These are phyloP conservation scores for Rutpela maculata DNA, from an alignment of 2,888 invertebrate genomes.

Conservation along the genomic window DNA sequence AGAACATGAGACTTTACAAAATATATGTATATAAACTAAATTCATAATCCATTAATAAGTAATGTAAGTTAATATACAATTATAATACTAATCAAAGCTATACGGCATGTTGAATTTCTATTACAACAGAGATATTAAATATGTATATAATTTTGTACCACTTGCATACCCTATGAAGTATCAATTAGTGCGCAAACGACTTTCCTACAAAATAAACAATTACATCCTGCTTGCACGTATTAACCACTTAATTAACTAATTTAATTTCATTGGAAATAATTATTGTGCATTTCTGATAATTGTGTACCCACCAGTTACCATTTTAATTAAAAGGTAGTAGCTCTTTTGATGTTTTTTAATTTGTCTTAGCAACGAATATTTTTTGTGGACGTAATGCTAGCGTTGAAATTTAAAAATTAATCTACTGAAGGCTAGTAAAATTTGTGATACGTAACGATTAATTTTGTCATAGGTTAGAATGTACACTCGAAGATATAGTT, in stretches of 20 bases:
- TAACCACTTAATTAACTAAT: conserved; percentile 30
- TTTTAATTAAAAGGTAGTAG: conserved; percentile 5
- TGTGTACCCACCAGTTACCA: neutral
- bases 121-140: neutral
- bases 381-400: neutral
- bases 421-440: no score
- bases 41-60: no score
- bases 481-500: no score
- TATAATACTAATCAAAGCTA: no score
- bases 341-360: neutral
- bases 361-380: neutral
- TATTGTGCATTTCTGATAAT: neutral
- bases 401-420: no score
- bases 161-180: neutral
- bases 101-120: neutral
- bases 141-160: conserved; percentile 3
- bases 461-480: no score
- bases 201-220: conserved; percentile 20
- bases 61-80: no score
- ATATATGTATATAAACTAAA: no score
- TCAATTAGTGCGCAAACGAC: conserved; percentile 19
- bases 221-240: conserved; percentile 7
- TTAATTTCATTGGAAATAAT: conserved; percentile 17
- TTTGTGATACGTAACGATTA: no score
- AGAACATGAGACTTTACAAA: no score